Evolutionary conservation across 2,797 vertebrate genomes (phyloP), one percentile per base, ranked within the genome.

Genomic region (Sarcoramphus papa): DNA sequence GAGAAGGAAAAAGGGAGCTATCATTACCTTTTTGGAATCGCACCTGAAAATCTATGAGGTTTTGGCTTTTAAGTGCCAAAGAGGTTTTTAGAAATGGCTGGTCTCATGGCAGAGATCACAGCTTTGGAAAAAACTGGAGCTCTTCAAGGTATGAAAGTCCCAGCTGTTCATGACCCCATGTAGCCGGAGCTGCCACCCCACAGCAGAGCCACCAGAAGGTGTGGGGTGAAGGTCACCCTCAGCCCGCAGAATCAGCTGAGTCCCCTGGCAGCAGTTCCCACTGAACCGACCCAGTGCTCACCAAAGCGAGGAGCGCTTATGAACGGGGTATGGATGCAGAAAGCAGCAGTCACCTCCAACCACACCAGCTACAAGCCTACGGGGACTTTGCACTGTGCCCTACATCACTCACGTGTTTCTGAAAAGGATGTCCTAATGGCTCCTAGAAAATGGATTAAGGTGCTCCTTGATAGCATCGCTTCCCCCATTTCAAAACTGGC

Each of bases 371-470:
- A 6, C 59, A 23, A 13, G n/a, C 59, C 41, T 22, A 25, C 1
- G 3, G 54, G 27, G 63, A 73, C 9, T 0, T 37, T 88, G 59
- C n/a, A 15, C 12, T 33, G 54, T 28, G 50, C 6, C 24, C 48
- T 51, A 19, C 24, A 60, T 72, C 72, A 80, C 41, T 77, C 68
- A 69, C 0, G 0, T 11, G 1, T 59, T 87, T 77, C 70, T 88
- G 64, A 83, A 91, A 63, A 81, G 33, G 35, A 69, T 85, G 22
- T 54, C 45, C 70, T 82, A 87, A 80, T 94, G 60, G 57, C 25
- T 94, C 20, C 72, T 77, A 75, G 78, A 78, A 95, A 95, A 95
- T 47, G 60, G 68, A 88, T 95, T 94, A 90, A 72, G 82, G 50
- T 75, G 18, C 27, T 68, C 84, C 77, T 64, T n/a, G 86, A 91